These are phyloP conservation scores for Steinernema feltiae DNA, from an alignment of 1,140 invertebrate genomes.

Conservation along the genomic window DNA sequence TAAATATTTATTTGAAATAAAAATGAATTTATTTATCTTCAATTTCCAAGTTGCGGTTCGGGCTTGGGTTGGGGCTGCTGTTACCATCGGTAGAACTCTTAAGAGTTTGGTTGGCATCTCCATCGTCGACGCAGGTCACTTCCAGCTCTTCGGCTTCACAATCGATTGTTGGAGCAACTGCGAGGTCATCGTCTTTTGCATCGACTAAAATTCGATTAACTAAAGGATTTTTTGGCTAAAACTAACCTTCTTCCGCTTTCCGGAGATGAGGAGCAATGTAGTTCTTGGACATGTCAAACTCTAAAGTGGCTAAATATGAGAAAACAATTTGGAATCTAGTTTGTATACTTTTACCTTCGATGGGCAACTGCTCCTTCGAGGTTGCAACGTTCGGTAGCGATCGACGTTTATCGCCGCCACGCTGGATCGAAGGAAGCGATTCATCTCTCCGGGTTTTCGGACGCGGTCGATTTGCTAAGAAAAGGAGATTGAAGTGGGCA, in stretches of 20 bases:
- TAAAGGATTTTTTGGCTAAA: background rate
- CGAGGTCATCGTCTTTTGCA: background rate
- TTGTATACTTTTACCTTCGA: background rate
- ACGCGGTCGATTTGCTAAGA: background rate
- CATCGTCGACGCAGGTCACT: background rate
- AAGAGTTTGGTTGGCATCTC: background rate
- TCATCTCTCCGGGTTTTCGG: background rate
- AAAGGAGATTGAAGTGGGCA: background rate
- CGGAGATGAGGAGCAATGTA: background rate
- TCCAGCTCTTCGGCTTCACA: background rate
- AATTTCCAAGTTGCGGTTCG: no score
- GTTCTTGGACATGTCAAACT: background rate
- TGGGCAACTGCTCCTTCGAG: background rate
- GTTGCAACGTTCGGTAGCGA: background rate
- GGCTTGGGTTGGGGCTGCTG: no score
- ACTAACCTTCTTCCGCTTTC: background rate
- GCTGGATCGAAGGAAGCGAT: no score
- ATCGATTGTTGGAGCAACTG: background rate
- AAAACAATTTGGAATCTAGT: no score
- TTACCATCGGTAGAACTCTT: no score
- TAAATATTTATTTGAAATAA: background rate
- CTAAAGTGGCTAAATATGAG: background rate
- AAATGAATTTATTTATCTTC: background rate
- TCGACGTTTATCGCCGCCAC: background rate
- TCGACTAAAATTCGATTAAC: background rate